A percentile compares a stretch with the other conserved stretches of the same genome.
phyloP scores from a whole-genome alignment of 2,888 invertebrate species.

The Chesias legatella region DNA sequence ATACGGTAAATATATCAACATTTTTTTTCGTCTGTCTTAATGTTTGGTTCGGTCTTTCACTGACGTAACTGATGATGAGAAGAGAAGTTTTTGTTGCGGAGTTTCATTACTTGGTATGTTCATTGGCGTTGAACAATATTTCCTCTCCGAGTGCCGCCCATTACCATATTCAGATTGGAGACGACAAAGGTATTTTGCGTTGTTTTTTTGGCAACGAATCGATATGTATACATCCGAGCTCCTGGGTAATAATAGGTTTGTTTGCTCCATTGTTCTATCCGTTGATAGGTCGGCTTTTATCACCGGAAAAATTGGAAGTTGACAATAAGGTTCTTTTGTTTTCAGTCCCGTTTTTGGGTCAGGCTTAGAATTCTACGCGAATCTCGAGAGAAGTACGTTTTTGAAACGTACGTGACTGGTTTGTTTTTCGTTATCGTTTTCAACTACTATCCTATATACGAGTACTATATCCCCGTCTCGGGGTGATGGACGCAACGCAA shows the following conservation, averaged over 20 bases:
- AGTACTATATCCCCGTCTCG: too few species aligned
- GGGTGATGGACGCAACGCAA: too few species aligned
- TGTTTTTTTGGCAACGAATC: slow-evolving; percentile 36
- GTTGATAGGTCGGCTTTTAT: slow-evolving; percentile 23
- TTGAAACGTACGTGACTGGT: not conserved
- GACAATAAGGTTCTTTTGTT: slow-evolving; percentile 7
- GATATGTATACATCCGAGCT: slow-evolving; percentile 40
- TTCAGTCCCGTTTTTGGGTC: slow-evolving; percentile 1
- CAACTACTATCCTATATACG: too few species aligned
- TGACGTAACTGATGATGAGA: too few species aligned
- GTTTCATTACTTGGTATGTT: not conserved
- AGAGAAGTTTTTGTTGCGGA: not conserved
- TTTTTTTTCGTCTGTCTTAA: too few species aligned
- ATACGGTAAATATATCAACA: too few species aligned
- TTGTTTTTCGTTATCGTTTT: not conserved
- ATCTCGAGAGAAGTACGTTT: not conserved
- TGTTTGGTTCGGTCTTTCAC: too few species aligned
- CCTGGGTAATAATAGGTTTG: slow-evolving; percentile 40
- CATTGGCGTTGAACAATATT: not conserved
- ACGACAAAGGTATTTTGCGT: slow-evolving; percentile 37
- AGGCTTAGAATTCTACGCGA: not conserved
- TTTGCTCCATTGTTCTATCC: slow-evolving; percentile 37
- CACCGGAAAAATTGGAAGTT: slow-evolving; percentile 10
- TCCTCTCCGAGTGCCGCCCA: slow-evolving; percentile 40
- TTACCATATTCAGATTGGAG: slow-evolving; percentile 71